These are phyloP conservation scores for Orcinus orca DNA, from an alignment of 2,113 vertebrate genomes.

Conservation along the genomic window DNA sequence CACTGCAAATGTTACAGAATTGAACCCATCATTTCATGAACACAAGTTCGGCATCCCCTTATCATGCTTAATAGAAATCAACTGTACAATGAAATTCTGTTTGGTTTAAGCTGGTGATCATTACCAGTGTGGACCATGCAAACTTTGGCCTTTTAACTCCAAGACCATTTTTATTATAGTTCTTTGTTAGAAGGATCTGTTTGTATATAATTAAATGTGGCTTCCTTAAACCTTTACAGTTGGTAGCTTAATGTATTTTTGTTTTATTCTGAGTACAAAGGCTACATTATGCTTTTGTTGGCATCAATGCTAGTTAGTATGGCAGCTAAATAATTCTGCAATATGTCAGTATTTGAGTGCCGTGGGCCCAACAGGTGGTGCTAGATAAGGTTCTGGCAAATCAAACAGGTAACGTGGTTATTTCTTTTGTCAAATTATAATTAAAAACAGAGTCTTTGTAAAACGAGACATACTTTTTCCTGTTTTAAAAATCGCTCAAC, in stretches of 20 bases:
- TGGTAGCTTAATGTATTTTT: constrained; percentile 85
- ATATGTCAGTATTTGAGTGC: constrained; percentile 82
- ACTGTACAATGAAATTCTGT: constrained; percentile 61
- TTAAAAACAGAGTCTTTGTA: constrained; percentile 82
- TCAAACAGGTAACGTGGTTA: constrained; percentile 84
- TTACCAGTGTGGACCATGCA: constrained; percentile 67
- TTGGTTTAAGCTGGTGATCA: constrained; percentile 74
- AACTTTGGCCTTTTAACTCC: constrained; percentile 73
- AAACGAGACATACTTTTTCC: constrained; percentile 82
- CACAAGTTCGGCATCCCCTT: constrained; percentile 65
- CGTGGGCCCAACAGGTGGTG: constrained; percentile 86
- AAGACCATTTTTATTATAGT: constrained; percentile 54
- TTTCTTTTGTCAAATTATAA: constrained; percentile 88
- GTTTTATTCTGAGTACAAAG: constrained; percentile 85
- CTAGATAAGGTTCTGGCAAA: constrained; percentile 86
- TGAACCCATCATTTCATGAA: constrained; percentile 67
- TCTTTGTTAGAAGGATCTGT: constrained; percentile 75
- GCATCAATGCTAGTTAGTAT: constrained; percentile 75
- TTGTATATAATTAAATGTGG: constrained; percentile 82
- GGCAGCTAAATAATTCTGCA: constrained; percentile 84
- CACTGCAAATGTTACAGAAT: constrained; percentile 45
- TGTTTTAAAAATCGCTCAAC: constrained; percentile 73
- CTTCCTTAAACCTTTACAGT: constrained; percentile 85
- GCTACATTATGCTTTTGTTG: constrained; percentile 85
- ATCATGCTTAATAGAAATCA: constrained; percentile 71